Evolutionary conservation across 2,888 invertebrate genomes (phyloP).

Genomic region (Drosophila anomalata): DNA sequence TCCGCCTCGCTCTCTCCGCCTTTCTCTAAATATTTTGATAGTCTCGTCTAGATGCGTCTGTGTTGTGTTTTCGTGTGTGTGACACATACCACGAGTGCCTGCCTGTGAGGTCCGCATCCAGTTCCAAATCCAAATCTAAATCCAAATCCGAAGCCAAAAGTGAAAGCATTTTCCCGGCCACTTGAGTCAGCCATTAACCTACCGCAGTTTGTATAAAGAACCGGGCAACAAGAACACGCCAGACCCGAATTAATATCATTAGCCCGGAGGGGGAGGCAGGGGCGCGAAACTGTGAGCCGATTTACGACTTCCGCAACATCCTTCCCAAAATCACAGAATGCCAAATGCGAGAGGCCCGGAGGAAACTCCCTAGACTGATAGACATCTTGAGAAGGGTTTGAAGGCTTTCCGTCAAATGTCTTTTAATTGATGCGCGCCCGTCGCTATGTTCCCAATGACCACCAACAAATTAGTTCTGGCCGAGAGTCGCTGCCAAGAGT

Average conservation of each 20-base stretch:
- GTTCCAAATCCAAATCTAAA: conserved; percentile 17
- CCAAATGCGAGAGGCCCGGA: conserved; percentile 17
- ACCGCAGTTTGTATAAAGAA: conserved; percentile 73
- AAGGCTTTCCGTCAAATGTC: conserved; percentile 77
- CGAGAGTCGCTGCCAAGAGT: conserved; percentile 36
- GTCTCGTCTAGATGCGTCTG: conserved; percentile 46
- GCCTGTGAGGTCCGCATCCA: conserved; percentile 64
- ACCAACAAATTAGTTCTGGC: conserved; percentile 62
- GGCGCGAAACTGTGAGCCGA: conserved; percentile 65
- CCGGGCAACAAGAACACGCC: conserved; percentile 29
- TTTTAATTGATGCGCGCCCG: conserved; percentile 67
- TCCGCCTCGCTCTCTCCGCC: conserved; percentile 26
- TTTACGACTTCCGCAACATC: conserved; percentile 76
- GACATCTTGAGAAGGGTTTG: conserved; percentile 81
- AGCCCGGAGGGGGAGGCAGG: conserved; percentile 22
- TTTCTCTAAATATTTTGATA: conserved; percentile 58
- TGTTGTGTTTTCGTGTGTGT: conserved; percentile 44
- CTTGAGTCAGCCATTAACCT: conserved; percentile 74
- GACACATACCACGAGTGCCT: conserved; percentile 64
- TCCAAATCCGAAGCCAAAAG: conserved; percentile 43
- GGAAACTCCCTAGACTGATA: conserved; percentile 61
- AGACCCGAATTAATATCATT: conserved; percentile 69
- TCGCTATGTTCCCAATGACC: conserved; percentile 29
- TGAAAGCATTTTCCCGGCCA: conserved; percentile 67
- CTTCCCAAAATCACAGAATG: conserved; percentile 47